Percentiles rank a stretch among this genome's conserved stretches.
Evolutionary conservation across 2,113 vertebrate genomes (phyloP).

Genomic region (Todiramphus saurophagus): DNA sequence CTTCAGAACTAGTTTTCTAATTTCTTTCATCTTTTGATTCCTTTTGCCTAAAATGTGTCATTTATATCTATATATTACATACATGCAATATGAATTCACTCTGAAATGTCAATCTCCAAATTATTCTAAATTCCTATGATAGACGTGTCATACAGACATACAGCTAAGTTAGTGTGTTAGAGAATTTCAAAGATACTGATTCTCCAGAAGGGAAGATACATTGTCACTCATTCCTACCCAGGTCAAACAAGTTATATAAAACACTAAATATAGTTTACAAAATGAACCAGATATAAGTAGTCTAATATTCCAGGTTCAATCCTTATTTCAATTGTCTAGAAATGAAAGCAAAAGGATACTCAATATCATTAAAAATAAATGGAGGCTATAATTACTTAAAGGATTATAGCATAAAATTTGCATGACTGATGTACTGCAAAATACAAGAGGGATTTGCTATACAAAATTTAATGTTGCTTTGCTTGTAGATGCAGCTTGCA

Average conservation of each 20-base stretch:
- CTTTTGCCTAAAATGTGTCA: neutral
- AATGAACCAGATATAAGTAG: neutral
- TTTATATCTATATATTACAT: neutral
- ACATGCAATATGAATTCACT: neutral
- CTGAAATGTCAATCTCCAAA: neutral
- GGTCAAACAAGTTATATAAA: neutral
- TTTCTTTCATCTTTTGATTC: neutral
- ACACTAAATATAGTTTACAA: neutral
- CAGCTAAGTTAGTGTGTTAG: neutral
- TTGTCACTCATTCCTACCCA: neutral
- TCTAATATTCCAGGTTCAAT: neutral
- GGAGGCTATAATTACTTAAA: slow-evolving; percentile 37
- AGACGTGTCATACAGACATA: neutral
- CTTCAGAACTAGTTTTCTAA: neutral
- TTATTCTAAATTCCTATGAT: neutral
- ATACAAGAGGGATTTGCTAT: slow-evolving; percentile 23
- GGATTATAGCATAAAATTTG: slow-evolving; percentile 59
- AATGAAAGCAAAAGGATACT: slow-evolving; percentile 26
- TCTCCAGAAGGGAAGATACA: neutral
- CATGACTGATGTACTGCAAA: slow-evolving; percentile 41
- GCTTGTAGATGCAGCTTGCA: slow-evolving; percentile 37
- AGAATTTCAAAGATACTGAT: neutral
- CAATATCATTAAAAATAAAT: slow-evolving; percentile 38
- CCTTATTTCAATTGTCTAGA: slow-evolving; percentile 28
- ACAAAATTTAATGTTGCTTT: slow-evolving; percentile 41